Base-by-base conservation (phyloP, 2,113 vertebrate genomes). In the Sphaerodactylus townsendi region DNA sequence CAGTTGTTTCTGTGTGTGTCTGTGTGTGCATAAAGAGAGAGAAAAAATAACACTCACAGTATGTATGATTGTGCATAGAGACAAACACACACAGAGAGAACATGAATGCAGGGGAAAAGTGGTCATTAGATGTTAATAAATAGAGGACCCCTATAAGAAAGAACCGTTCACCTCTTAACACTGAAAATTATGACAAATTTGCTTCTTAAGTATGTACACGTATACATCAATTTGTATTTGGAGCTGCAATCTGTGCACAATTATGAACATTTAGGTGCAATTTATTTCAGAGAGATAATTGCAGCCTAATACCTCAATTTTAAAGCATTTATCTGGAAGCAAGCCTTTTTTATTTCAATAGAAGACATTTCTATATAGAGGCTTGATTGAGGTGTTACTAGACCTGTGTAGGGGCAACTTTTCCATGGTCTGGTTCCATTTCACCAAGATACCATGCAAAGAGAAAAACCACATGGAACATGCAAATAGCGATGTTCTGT, bases 221-320 rank as follows among this genome's bases (percentile, higher is more conserved):
- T 4, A 72, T 53, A 82, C 28, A 41, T 10, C 15, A 82, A 77
- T 88, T 85, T 79, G 15, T 50, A 2, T 70, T 73, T 73, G 25
- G 25, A 56, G 50, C 15, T 56, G 35, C 68, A 72, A 59, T 81
- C 79, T 82, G 68, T 82, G 69, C 30, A 59, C 35, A 88, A 66
- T 84, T 82, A 76, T 62, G 28, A 56, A 56, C 48, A 69, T 73
- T 70, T 77, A 89, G 86, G 4, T 72, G 53, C 3, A 79, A 88
- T 68, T 53, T 82, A 3, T 59, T 88, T 66, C 11, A 64, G 0
- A 77, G 64, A 77, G 9, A 1, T 37, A 19, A 85, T 72, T 72
- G 25, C n/a, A 46, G 41, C 10, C 66, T 46, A 70, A 72, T 81
- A 53, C 25, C 25, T 56, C 48, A 59, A 59, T 46, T 69, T 59